Evolutionary conservation across 2,113 vertebrate species (phyloP).

Genomic region (Aspidoscelis tigris): DNA sequence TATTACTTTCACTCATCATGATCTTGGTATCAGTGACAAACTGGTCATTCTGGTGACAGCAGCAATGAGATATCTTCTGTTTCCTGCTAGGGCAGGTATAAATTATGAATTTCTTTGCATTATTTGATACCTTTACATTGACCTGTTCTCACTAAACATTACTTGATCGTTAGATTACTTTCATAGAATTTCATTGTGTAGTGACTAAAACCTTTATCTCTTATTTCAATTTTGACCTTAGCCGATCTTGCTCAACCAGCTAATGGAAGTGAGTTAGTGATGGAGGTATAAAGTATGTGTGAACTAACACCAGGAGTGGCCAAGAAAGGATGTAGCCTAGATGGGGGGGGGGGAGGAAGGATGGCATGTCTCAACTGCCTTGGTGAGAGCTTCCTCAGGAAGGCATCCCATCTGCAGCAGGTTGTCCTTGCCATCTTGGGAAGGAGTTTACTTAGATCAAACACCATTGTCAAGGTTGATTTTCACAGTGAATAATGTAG

Average conservation of each 20-base stretch:
- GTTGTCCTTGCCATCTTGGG: no score
- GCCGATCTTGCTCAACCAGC: neutral
- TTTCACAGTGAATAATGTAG: no score
- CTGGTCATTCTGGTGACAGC: no score
- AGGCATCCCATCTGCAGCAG: no score
- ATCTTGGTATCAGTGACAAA: no score
- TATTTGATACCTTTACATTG: conserved; percentile 4
- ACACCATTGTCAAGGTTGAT: no score
- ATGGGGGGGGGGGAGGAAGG: no score
- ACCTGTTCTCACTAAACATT: neutral
- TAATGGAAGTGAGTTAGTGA: neutral
- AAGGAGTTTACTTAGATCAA: no score
- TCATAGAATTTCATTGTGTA: neutral
- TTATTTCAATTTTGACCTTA: neutral
- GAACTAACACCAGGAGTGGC: neutral
- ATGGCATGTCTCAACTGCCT: no score
- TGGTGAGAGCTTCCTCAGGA: no score
- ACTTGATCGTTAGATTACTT: neutral
- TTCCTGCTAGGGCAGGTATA: neutral
- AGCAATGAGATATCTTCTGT: neutral
- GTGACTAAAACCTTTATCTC: neutral
- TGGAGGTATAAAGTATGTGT: neutral
- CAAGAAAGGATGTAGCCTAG: neutral
- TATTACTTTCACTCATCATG: no score
- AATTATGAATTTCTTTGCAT: neutral